Evolutionary conservation across 2,113 vertebrate species (phyloP), one percentile per base, ranked within the genome.

Genomic region (Hystrix cristata): DNA sequence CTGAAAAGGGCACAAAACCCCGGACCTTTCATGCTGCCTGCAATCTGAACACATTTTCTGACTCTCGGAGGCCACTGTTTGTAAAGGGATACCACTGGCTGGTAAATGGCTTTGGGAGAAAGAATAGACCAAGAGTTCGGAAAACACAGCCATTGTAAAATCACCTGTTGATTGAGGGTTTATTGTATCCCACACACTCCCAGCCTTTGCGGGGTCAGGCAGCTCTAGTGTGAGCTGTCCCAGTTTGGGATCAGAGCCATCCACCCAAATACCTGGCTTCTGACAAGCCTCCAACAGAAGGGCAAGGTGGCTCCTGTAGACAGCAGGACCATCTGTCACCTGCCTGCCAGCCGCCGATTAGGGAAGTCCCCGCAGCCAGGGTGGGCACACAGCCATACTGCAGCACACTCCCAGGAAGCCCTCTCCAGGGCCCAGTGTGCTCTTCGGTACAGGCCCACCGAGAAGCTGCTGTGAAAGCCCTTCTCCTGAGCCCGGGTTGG

Each of bases 311-410:
- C 53, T 55, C 46, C 65, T 46, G 65, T 48, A 87, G 74, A 64
- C 92, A 85, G 90, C 0, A 0, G 69, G 4, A 43, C 95, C 96
- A 89, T 95, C 97, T 98, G 97, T 96, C 94, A 93, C 91, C 93
- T 95, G 94, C 86, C 95, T 93, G 72, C 43, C 93, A 96, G 93
- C 81, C 5, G 2, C 97, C 93, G 91, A 91, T 86, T 67, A 96
- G 86, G 87, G 93, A 82, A 48, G 79, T 96, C 95, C 88, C 89
- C 3, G 0, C 55, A 93, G 95, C 72, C 74, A 29, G 79, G 25
- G 72, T 79, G 89, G 96, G 95, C 93, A 94, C 43, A 12, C 9
- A 10, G 93, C 95, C 95, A 96, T 53, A 27, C 25, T 85, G 38
- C 29, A 71, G 84, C 16, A 3, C 3, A 16, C 74, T 82, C 85